Conservation (phyloP, 2,797 vertebrate genomes). For the Muraenolepis orangiensis region DNA sequence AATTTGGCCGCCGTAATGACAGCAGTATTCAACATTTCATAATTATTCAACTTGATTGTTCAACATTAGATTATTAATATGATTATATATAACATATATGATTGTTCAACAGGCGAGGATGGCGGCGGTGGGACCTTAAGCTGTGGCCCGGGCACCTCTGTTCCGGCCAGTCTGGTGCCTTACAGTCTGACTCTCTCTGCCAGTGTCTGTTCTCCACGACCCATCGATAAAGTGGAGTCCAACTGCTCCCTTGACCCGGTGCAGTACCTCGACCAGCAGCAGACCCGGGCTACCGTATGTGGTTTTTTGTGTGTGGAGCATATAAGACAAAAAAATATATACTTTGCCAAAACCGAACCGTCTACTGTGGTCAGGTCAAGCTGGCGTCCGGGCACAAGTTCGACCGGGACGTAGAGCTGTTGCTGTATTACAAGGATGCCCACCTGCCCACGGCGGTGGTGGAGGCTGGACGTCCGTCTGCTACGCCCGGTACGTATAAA, state of each 20-base stretch:
- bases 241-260: constrained; percentile 72
- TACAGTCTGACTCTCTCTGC: constrained; percentile 73
- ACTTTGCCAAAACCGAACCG: neutral
- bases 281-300: constrained; percentile 72
- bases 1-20: too few relatives aligned
- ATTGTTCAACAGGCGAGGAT: constrained; percentile 41
- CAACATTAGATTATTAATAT: too few relatives aligned
- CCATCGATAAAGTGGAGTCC: constrained; percentile 75
- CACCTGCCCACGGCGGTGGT: constrained; percentile 75
- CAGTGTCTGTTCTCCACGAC: constrained; percentile 68
- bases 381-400: constrained; percentile 77
- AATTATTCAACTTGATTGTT: neutral
- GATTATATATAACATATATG: too few relatives aligned
- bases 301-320: constrained; percentile 1
- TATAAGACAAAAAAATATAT: neutral
- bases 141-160: constrained; percentile 50
- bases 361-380: constrained; percentile 62
- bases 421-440: constrained; percentile 77
- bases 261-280: constrained; percentile 65
- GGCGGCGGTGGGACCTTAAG: constrained; percentile 19
- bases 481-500: constrained; percentile 61
- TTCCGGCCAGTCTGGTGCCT: constrained; percentile 63
- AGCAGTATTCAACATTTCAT: neutral
- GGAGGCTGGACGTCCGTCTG: constrained; percentile 66
- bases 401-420: constrained; percentile 79